These are phyloP conservation scores for Bubo scandiacus DNA, from an alignment of 2,113 vertebrate genomes.

Conservation along the genomic window DNA sequence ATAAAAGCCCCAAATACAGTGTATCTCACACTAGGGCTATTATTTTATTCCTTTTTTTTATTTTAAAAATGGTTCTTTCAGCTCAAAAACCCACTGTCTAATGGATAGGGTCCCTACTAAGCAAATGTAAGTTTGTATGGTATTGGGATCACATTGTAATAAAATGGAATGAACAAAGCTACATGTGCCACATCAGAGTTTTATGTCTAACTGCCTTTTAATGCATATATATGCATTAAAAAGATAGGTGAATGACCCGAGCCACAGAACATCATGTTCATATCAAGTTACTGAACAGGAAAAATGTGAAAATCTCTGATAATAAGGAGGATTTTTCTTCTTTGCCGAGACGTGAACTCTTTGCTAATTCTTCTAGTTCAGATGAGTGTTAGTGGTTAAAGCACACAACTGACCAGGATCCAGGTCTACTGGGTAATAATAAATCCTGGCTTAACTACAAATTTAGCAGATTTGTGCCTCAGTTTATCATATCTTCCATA, in stretches of 20 bases:
- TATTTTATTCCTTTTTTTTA: background rate
- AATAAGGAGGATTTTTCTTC: background rate
- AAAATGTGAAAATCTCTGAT: background rate
- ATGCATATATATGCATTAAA: background rate
- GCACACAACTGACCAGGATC: background rate
- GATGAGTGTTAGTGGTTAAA: background rate
- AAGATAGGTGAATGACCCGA: background rate
- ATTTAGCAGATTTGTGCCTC: background rate
- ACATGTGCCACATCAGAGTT: background rate
- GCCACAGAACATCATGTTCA: background rate
- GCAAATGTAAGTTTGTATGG: background rate
- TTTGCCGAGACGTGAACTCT: background rate
- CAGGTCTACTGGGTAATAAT: background rate
- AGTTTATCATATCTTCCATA: background rate
- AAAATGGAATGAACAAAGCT: background rate
- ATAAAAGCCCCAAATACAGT: constrained; percentile 5
- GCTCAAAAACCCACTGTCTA: background rate
- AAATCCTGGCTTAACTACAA: background rate
- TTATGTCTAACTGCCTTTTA: background rate
- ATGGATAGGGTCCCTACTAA: background rate
- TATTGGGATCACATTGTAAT: background rate
- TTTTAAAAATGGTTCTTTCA: background rate
- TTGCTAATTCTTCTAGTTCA: background rate
- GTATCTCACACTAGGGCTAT: background rate
- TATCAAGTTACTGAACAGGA: background rate